These are phyloP conservation scores for Mormyrus proboscirostris DNA, from an alignment of 2,797 vertebrate species.

Conservation along the genomic window DNA sequence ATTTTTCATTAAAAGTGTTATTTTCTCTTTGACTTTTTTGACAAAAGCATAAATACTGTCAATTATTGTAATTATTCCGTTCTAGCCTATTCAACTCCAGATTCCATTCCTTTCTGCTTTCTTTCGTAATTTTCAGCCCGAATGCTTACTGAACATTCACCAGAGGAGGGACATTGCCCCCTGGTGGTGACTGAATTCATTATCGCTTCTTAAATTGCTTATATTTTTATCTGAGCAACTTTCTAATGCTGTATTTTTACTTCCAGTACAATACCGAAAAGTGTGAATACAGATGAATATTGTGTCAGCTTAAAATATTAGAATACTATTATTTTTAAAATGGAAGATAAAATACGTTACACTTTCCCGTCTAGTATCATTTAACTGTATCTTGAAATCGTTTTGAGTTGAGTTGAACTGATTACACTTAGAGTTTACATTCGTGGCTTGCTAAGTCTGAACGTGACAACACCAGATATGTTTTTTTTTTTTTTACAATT, in stretches of 20 bases:
- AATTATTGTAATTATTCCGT: background rate
- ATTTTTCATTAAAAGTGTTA: background rate
- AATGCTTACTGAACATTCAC: background rate
- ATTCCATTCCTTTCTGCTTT: background rate
- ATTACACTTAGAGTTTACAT: background rate
- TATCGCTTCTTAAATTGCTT: background rate
- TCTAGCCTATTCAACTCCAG: background rate
- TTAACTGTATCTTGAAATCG: background rate
- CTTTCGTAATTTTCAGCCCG: background rate
- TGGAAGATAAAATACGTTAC: background rate
- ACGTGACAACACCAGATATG: background rate
- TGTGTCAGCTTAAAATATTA: background rate
- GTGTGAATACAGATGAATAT: background rate
- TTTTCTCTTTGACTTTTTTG: background rate
- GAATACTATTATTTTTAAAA: background rate
- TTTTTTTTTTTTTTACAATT: background rate
- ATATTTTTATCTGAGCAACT: background rate
- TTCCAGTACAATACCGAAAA: background rate
- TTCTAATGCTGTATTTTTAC: background rate
- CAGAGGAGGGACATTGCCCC: constrained; percentile 53
- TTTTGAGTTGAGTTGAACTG: background rate
- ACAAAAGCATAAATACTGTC: background rate
- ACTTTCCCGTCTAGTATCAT: background rate
- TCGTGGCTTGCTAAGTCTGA: background rate
- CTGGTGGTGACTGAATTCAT: constrained; percentile 38